Percentiles rank a stretch among this genome's conserved stretches.
Conservation (phyloP, 2,888 invertebrate species). For the Theodoxus fluviatilis region DNA sequence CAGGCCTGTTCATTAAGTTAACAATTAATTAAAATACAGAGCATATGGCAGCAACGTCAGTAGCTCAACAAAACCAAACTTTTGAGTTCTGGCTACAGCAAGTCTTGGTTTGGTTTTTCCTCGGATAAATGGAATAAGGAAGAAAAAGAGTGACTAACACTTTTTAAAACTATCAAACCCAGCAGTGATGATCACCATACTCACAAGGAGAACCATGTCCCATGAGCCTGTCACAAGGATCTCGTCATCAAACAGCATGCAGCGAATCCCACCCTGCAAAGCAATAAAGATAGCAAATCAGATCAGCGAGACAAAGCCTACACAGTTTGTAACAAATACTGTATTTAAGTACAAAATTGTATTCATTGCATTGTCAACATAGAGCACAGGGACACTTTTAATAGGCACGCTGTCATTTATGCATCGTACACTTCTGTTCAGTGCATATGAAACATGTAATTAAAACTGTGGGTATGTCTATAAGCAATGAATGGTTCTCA, state of each 20-base stretch:
- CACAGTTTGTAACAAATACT: background rate
- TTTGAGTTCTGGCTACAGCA: too few relatives aligned
- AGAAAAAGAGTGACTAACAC: too few relatives aligned
- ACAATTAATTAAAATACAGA: too few relatives aligned
- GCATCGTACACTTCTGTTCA: background rate
- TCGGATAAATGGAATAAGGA: too few relatives aligned
- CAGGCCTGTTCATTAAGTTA: too few relatives aligned
- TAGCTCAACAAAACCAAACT: too few relatives aligned
- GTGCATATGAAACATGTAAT: background rate
- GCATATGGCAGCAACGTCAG: too few relatives aligned
- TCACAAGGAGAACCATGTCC: slow-evolving; percentile 60
- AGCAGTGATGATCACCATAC: too few relatives aligned
- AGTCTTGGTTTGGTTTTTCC: too few relatives aligned
- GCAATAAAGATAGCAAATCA: slow-evolving; percentile 6
- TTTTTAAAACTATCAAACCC: too few relatives aligned
- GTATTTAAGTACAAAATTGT: background rate
- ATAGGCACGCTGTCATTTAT: background rate
- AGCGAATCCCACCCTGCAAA: slow-evolving; percentile 55
- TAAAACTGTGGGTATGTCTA: background rate
- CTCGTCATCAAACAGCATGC: slow-evolving; percentile 54
- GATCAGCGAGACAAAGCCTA: background rate
- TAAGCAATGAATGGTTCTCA: background rate
- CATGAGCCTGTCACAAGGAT: slow-evolving; percentile 59
- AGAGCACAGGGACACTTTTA: background rate
- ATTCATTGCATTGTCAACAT: background rate